Evolutionary conservation across 1,140 invertebrate genomes (phyloP), one percentile per base, ranked within the genome.

Genomic region (Drosophila sulfurigaster): DNA sequence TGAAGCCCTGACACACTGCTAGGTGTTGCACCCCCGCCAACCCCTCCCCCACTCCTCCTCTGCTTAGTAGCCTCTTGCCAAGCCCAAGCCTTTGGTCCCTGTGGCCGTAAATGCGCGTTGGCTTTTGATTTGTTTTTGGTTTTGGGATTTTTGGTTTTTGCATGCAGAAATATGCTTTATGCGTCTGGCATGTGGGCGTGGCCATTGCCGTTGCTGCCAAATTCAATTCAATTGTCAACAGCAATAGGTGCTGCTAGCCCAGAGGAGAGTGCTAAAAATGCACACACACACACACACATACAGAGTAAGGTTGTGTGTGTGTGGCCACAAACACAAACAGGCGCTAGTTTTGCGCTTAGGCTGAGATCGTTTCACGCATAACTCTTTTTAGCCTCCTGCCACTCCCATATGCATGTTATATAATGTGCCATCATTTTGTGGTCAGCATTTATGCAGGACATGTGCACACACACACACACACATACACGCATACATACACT

Each of bases 191-290:
- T 82, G 72, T 70, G 76, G 72, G 82, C 65, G 72, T 79, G 76
- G 70, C 67, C 58, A 4, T 48, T 62, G 41, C 66, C 35, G 46
- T 38, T 59, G 56, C 74, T 79, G 85, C 81, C 88, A 89, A 89
- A 89, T 89, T 85, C 85, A 89, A 89, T 89, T 90, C 85, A 89
- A 89, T 89, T 89, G 85, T 89, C 85, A 89, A 81, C 86, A 89
- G 81, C 81, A 72, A 65, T 51, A 46, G 52, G 69, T 48, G 57
- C 8, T 35, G 51, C 20, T 7, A 16, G 13, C 30, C 13, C 5
- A 46, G 49, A 51, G 45, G 28, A 45, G 25, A 11, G 32, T 20
- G 38, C 10, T 41, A 49, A 32, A 62, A 35, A 67, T 13, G 10
- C 28, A 13, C 32, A 45, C 48, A 38, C 41, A 52, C 11, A 30